Conservation (phyloP, 92 coral and sea anemone species). For the Epizoanthus scotinus region DNA sequence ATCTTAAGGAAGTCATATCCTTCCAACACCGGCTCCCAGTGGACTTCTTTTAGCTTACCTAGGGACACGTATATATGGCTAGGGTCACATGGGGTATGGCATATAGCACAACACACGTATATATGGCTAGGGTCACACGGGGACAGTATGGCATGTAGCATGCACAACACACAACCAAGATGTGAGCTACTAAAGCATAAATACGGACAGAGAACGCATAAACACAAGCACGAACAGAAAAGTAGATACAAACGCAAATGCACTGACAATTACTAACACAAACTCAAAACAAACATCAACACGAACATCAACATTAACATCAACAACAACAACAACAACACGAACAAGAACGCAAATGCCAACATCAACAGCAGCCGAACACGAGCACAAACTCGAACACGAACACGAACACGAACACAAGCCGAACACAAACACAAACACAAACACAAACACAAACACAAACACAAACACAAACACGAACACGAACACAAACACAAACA, state of each 20-base stretch:
- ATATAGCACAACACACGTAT: not conserved
- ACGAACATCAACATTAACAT: not conserved
- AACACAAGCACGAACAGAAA: no score
- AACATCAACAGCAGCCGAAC: not conserved
- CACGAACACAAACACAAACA: no score
- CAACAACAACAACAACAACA: not conserved
- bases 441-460: no score
- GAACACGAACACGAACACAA: not conserved
- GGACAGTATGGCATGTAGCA: no score
- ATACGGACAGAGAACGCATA: no score
- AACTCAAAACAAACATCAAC: not conserved
- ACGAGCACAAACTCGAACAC: not conserved
- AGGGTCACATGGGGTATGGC: no score
- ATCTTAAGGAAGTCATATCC: constrained; percentile 86
- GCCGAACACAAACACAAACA: no score
- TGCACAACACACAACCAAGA: no score
- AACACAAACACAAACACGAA: no score
- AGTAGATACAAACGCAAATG: not conserved
- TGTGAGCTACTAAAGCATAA: no score
- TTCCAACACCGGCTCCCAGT: constrained; percentile 91
- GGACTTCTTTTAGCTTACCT: constrained; percentile 64
- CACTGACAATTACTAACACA: not conserved
- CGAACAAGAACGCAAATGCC: not conserved
- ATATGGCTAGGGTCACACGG: not conserved
- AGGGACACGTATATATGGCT: not conserved